phyloP scores from a whole-genome alignment of 2,113 vertebrate species.

The Solea senegalensis region DNA sequence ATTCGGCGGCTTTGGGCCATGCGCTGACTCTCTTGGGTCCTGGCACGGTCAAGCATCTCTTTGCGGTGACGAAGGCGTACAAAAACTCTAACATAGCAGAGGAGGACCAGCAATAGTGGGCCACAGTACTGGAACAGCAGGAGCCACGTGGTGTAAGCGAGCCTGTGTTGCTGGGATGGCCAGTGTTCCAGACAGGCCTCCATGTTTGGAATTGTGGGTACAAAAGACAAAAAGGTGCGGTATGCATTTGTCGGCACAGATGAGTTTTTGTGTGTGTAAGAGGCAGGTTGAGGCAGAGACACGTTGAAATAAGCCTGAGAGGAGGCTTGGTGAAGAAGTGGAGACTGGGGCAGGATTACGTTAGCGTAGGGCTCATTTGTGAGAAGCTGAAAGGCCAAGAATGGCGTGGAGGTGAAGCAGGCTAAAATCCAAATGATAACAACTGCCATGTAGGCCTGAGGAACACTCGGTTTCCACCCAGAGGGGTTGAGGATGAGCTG shows the following conservation, averaged over 20 bases:
- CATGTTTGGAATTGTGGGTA: constrained; percentile 57
- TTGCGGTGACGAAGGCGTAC: constrained; percentile 83
- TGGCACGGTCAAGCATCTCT: constrained; percentile 79
- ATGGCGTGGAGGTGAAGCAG: constrained; percentile 87
- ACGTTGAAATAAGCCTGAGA: constrained; percentile 41
- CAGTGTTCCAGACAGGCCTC: constrained; percentile 88
- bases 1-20: constrained; percentile 82
- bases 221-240: constrained; percentile 49
- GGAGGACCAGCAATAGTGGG: constrained; percentile 86
- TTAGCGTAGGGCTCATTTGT: constrained; percentile 83
- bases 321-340: constrained; percentile 25
- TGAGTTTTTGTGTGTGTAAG: constrained; percentile 46
- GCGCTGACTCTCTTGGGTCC: constrained; percentile 69
- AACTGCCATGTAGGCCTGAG: constrained; percentile 87
- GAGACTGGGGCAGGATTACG: constrained; percentile 67
- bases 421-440: constrained; percentile 87
- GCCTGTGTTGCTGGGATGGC: constrained; percentile 84
- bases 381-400: constrained; percentile 86
- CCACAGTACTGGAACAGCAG: constrained; percentile 89
- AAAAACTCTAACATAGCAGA: constrained; percentile 90
- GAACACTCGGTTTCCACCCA: constrained; percentile 89
- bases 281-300: constrained; percentile 32
- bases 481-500: constrained; percentile 93
- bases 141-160: constrained; percentile 87
- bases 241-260: constrained; percentile 49